Evolutionary conservation across 2,888 invertebrate species (phyloP), one percentile per base, ranked within the genome.

Genomic region (Agonopterix heracliana): DNA sequence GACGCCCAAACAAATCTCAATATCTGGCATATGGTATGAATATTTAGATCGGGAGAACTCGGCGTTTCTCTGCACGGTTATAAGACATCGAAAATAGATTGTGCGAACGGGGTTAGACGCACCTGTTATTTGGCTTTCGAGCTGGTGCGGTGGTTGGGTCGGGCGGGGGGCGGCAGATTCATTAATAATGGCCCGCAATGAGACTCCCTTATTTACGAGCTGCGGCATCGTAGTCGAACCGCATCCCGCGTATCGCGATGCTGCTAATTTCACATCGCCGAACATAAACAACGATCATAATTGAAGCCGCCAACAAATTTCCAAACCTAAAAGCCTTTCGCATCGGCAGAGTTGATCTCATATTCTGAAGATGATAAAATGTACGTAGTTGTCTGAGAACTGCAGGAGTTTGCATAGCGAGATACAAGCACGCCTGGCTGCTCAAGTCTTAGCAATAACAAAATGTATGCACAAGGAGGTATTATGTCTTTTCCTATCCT

Each of bases 41-140:
- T 85, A 86, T 86, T 85, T 82, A 85, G 85, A 87, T 73, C 80
- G 76, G 66, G 78, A 79, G 78, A 78, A 78, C 83, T 79, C 78
- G 79, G 72, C 78, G 79, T 77, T 81, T 77, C 85, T 81, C 78
- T 77, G 80, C 81, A 80, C 84, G 77, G 81, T 78, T 83, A 81
- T 83, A 86, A 85, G 85, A 83, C 83, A 84, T 84, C 87, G 81
- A 84, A 88, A 88, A 88, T 88, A 88, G 88, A 87, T 86, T 86
- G 81, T 86, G 84, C 86, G 84, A 88, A 88, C 78, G 85, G 86
- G 88, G 88, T 86, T 88, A 88, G 82, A 80, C 87, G 81, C 88
- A 88, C 88, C 88, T 88, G 88, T 87, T 86, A 84, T 85, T 86
- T 82, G 75, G 82, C 82, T 85, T 83, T 77, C 73, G 68, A 74